Evolutionary conservation across 2,113 vertebrate genomes (phyloP).

Genomic region (Terrapene triunguis): DNA sequence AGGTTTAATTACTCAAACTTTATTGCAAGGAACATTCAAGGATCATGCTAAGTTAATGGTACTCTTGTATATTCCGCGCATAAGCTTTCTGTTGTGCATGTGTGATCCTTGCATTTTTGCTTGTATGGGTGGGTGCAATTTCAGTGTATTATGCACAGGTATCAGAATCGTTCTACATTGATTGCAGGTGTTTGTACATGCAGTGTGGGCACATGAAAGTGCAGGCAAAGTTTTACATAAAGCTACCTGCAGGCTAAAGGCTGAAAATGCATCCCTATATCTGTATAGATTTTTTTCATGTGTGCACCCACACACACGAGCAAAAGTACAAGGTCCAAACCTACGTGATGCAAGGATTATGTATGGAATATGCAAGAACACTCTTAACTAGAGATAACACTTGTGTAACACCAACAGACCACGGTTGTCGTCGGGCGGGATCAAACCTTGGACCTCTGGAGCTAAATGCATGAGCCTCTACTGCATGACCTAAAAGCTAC

Average conservation of each 20-base stretch:
- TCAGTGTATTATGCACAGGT: background rate
- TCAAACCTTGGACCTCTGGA: too few relatives aligned
- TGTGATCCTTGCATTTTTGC: background rate
- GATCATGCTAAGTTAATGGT: rapidly evolving
- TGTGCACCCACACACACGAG: too few relatives aligned
- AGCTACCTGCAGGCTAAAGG: too few relatives aligned
- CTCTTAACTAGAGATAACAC: background rate
- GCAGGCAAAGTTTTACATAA: background rate
- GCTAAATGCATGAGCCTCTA: too few relatives aligned
- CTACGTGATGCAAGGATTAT: too few relatives aligned
- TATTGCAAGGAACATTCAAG: rapidly evolving
- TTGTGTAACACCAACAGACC: background rate
- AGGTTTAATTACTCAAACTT: background rate
- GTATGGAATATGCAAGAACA: background rate
- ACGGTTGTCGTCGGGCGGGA: rapidly evolving
- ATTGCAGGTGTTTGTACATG: background rate
- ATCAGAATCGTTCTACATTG: too few relatives aligned
- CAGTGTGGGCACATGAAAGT: background rate
- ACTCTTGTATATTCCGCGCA: background rate
- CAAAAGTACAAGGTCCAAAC: background rate
- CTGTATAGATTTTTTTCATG: background rate
- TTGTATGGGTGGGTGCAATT: rapidly evolving
- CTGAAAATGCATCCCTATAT: background rate
- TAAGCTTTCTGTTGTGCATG: rapidly evolving
- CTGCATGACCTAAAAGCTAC: too few relatives aligned